Conservation (phyloP, 2,113 vertebrate genomes). For the Oncorhynchus gorbuscha region DNA sequence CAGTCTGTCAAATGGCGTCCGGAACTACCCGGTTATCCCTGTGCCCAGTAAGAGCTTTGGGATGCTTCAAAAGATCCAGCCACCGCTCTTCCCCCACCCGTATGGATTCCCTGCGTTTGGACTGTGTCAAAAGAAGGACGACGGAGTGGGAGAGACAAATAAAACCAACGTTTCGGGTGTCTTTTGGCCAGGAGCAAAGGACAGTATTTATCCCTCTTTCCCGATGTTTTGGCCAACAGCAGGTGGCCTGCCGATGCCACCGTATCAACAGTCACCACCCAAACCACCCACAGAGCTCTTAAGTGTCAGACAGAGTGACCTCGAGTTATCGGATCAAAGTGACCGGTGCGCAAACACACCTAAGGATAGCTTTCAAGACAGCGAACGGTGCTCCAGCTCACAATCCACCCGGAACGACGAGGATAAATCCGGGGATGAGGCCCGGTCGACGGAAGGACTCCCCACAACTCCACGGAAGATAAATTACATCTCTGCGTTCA, state of each 20-base stretch:
- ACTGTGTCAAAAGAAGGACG: slow-evolving; percentile 90
- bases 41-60: slow-evolving; percentile 94
- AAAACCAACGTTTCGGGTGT: slow-evolving; percentile 65
- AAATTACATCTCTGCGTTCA: slow-evolving; percentile 91
- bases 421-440: slow-evolving; percentile 81
- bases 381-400: slow-evolving; percentile 76
- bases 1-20: slow-evolving; percentile 67
- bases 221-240: slow-evolving; percentile 91
- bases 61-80: slow-evolving; percentile 89
- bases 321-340: slow-evolving; percentile 73
- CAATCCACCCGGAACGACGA: slow-evolving; percentile 75
- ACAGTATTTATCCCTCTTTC: slow-evolving; percentile 85
- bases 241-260: slow-evolving; percentile 81
- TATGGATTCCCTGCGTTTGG: slow-evolving; percentile 91
- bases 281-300: slow-evolving; percentile 77
- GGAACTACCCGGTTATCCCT: slow-evolving; percentile 91
- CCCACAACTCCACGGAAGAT: slow-evolving; percentile 78
- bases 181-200: slow-evolving; percentile 78
- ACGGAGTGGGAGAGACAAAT: slow-evolving; percentile 67
- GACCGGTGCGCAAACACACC: slow-evolving; percentile 75
- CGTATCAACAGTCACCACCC: slow-evolving; percentile 80
- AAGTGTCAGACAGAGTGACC: slow-evolving; percentile 68
- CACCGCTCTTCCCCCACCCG: slow-evolving; percentile 88
- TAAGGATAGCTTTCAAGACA: slow-evolving; percentile 73
- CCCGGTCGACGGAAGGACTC: slow-evolving; percentile 67